Base-by-base conservation (phyloP, 1,140 invertebrate species). In the Artemia franciscana region DNA sequence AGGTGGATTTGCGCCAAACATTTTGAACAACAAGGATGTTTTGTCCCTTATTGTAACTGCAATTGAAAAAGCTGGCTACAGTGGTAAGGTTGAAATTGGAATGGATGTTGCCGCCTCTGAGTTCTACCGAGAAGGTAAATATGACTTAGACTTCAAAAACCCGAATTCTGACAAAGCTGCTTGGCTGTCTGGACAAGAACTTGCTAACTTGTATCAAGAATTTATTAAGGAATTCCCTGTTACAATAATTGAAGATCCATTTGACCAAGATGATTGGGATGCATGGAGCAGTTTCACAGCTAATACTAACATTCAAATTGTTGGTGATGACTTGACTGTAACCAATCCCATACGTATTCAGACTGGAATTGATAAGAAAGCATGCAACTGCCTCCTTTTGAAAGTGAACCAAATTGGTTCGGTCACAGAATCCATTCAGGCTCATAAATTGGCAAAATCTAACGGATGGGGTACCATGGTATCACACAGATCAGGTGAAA, bases 101-200 rank as follows among this genome's bases (percentile, higher is more conserved):
- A 98, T 98, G 94, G 95, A 99, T 77, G 91, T 97, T 26, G 95
- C 95, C 30, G 93, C 95, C 3, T 97, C 92, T 23, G 95, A 98
- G 76, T 98, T 98, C 78, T 80, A 70, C 72, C 71, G 64, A 26
- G 82, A 91, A 67, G 85, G 84, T 60, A 80, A 82, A 65, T 98
- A 99, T 72, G 93, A 99, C 74, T 78, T 98, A 69, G 93, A 98
- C 75, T 98, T 98, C 78, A 99, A 98, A 74, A 96, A 95, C 71
- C 83, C 84, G 27, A 82, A 88, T 21, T 90, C 88, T 57, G 86
- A 96, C 70, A 82, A 84, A 60, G 75, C 74, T 28, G 80, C 83
- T 62, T 87, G 85, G 77, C 72, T 94, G 24, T 76, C 80, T 26
- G 82, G 87, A 18, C 84, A 88, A 59, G 81, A 90, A 70, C 74